Percentiles rank a stretch among this genome's conserved stretches.
Evolutionary conservation across 2,888 invertebrate genomes (phyloP).

Genomic region (Synergus itoensis): DNA sequence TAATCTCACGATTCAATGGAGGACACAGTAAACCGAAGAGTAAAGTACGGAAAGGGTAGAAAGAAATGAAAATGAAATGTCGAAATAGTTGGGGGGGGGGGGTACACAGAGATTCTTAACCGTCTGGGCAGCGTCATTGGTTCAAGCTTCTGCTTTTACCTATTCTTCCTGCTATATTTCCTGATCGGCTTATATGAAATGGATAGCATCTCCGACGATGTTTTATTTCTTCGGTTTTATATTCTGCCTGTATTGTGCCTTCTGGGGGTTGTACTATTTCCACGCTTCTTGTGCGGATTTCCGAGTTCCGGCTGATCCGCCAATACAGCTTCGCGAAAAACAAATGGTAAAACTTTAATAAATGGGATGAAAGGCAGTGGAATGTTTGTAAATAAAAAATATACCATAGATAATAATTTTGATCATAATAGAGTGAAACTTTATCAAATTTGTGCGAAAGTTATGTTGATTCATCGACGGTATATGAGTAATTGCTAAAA

Average conservation of each 20-base stretch:
- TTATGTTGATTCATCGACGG: too few relatives aligned
- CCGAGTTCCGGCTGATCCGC: conserved; percentile 10
- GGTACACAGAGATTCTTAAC: conserved; percentile 22
- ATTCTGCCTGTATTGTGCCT: conserved; percentile 34
- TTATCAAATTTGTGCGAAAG: too few relatives aligned
- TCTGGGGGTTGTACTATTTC: conserved; percentile 31
- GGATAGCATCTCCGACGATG: conserved; percentile 46
- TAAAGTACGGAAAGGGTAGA: neutral
- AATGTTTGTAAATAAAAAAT: neutral
- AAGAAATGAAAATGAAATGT: conserved; percentile 14
- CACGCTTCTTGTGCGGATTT: conserved; percentile 40
- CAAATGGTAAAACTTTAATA: conserved; percentile 16
- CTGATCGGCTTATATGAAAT: conserved; percentile 65
- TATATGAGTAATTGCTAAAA: too few relatives aligned
- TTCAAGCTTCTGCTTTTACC: conserved; percentile 11
- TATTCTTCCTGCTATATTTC: conserved; percentile 40
- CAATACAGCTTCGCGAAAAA: conserved; percentile 5
- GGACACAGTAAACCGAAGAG: neutral
- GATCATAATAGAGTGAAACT: too few relatives aligned
- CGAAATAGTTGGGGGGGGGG: conserved; percentile 18
- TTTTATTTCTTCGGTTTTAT: conserved; percentile 46
- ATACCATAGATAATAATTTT: too few relatives aligned
- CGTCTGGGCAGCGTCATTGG: conserved; percentile 33
- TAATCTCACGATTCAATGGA: neutral
- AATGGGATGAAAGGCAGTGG: conserved; percentile 2